Percentiles rank a stretch among this genome's conserved stretches.
phyloP scores from a whole-genome alignment of 2,113 vertebrate genomes.

The Carassius auratus region DNA sequence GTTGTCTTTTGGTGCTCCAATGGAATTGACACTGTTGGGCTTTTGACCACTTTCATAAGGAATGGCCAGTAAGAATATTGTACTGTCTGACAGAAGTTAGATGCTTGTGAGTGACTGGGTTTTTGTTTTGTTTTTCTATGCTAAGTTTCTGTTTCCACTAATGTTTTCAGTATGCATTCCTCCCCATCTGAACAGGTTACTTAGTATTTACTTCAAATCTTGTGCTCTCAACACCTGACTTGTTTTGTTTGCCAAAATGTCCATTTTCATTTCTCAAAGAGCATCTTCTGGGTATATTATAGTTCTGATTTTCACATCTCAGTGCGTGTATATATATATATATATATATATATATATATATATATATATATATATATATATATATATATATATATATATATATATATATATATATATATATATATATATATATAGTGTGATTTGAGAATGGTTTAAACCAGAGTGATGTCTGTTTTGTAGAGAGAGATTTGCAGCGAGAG shows the following conservation, averaged over 20 bases:
- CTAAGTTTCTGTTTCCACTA: constrained; percentile 78
- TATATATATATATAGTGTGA: constrained; percentile 34
- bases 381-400: too few species aligned
- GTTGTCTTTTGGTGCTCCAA: constrained; percentile 82
- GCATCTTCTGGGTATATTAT: background rate
- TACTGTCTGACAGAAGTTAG: constrained; percentile 5
- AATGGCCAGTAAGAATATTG: constrained; percentile 81
- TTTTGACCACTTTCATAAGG: constrained; percentile 86
- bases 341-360: background rate
- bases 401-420: too few species aligned
- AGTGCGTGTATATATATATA: background rate
- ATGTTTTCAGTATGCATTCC: constrained; percentile 90
- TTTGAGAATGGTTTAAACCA: constrained; percentile 67
- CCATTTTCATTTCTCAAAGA: constrained; percentile 2
- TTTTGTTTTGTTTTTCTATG: constrained; percentile 62
- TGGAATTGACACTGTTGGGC: constrained; percentile 85
- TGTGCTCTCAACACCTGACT: constrained; percentile 43
- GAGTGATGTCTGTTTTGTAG: constrained; percentile 66
- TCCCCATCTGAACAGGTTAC: constrained; percentile 57
- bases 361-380: too few species aligned
- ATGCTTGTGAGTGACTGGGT: constrained; percentile 38
- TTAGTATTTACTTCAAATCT: constrained; percentile 42
- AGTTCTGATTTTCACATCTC: background rate
- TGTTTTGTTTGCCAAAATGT: constrained; percentile 24
- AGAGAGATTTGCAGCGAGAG: background rate